Conservation (phyloP, 2,113 vertebrate species). For the Eurystomus gularis region DNA sequence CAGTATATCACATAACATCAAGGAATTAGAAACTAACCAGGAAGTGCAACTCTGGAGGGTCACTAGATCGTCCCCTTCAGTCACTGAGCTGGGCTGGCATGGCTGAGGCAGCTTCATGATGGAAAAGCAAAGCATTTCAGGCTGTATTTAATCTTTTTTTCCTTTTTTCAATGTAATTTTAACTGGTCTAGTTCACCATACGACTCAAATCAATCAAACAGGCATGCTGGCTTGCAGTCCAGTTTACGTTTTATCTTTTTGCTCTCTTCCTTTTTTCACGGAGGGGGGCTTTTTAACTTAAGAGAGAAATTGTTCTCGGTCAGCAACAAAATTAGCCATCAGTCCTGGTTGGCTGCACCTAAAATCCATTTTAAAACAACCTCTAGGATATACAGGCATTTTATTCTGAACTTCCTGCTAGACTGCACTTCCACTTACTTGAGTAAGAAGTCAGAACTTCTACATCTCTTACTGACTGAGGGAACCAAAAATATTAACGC, state of each 20-base stretch:
- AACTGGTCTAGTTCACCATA: background rate
- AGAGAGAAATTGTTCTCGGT: background rate
- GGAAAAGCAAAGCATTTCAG: background rate
- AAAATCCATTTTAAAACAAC: background rate
- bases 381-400: background rate
- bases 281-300: background rate
- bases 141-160: background rate
- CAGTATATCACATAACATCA: background rate
- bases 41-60: background rate
- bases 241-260: background rate
- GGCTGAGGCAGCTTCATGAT: background rate
- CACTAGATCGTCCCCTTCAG: background rate
- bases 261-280: background rate
- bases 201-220: background rate
- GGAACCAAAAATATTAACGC: background rate
- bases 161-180: background rate
- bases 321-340: background rate
- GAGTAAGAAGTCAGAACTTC: slow-evolving; percentile 8
- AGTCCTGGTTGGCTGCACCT: background rate
- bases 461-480: background rate
- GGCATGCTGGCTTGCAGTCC: background rate
- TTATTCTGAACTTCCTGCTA: background rate
- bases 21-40: background rate
- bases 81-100: background rate
- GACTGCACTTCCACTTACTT: background rate